These are phyloP conservation scores for Porites rus DNA, from an alignment of 92 coral and sea anemone species.

Conservation along the genomic window DNA sequence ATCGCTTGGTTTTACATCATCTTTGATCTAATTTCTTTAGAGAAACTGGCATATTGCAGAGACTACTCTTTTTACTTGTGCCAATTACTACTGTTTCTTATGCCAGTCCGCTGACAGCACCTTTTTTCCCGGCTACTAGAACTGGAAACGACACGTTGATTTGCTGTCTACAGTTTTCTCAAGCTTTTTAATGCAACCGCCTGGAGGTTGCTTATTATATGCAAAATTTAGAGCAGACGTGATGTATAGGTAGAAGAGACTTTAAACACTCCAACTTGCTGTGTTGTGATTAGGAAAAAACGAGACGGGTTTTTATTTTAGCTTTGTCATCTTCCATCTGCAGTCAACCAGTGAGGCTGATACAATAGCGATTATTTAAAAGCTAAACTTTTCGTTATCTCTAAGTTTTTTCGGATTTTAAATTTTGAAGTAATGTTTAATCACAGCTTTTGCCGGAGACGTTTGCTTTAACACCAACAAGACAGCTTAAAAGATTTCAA, in stretches of 20 bases:
- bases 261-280: background rate
- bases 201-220: slow-evolving; percentile 32
- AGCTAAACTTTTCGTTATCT: slow-evolving; percentile 24
- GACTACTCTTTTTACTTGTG: slow-evolving; percentile 3
- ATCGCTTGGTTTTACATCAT: slow-evolving; percentile 71
- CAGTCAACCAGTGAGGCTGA: background rate
- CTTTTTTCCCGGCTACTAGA: too few species aligned
- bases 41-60: slow-evolving; percentile 45
- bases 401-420: background rate
- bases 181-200: slow-evolving; percentile 13
- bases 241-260: background rate
- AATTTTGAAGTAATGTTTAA: slow-evolving; percentile 9
- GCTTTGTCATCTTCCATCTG: background rate
- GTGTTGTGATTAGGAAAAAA: too few species aligned
- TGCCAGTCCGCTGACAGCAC: slow-evolving; percentile 12
- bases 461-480: background rate
- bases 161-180: slow-evolving; percentile 10
- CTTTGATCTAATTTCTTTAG: slow-evolving; percentile 36
- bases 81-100: background rate
- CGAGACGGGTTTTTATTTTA: background rate
- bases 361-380: background rate
- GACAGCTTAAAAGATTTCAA: slow-evolving; percentile 49
- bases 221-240: background rate
- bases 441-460: slow-evolving; percentile 34
- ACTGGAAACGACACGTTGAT: too few species aligned